A percentile compares a stretch with the other conserved stretches of the same genome.
phyloP scores from a whole-genome alignment of 2,888 invertebrate genomes.

The Augiades crinisus region DNA sequence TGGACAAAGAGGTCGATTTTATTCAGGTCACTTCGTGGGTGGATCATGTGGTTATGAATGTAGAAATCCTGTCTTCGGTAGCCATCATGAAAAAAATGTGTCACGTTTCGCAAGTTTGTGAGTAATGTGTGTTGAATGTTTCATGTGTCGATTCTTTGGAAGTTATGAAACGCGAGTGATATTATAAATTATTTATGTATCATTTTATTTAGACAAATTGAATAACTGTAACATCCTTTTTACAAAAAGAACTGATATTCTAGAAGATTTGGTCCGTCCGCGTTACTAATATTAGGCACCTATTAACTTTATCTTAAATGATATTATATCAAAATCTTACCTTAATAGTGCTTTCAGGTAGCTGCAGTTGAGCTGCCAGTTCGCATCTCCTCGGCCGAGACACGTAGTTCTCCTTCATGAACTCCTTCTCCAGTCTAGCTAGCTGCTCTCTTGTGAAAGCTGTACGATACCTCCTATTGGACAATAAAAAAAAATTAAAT shows the following conservation, averaged over 20 bases:
- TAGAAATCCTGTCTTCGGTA: too few species aligned
- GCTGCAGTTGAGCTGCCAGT: conserved; percentile 93
- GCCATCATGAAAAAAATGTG: conserved; percentile 2
- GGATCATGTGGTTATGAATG: conserved; percentile 33
- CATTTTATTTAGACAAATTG: too few species aligned
- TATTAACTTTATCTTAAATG: too few species aligned
- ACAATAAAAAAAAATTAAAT: too few species aligned
- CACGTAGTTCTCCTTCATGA: conserved; percentile 98
- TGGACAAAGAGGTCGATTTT: conserved; percentile 43
- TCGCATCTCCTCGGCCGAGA: conserved; percentile 97
- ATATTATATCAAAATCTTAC: conserved; percentile 68
- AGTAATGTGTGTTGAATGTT: background rate
- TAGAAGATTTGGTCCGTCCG: too few species aligned
- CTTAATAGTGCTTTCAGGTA: conserved; percentile 99
- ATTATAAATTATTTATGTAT: too few species aligned
- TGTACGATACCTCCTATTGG: conserved; percentile 95
- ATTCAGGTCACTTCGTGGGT: conserved; percentile 47
- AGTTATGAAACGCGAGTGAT: too few species aligned
- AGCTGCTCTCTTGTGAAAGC: conserved; percentile 98
- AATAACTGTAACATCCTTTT: too few species aligned
- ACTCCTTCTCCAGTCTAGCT: conserved; percentile 95
- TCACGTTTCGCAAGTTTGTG: conserved; percentile 13
- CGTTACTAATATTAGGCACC: too few species aligned
- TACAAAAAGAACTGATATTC: too few species aligned
- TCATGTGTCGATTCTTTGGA: too few species aligned